A percentile compares a stretch with the other conserved stretches of the same genome.
Evolutionary conservation across 2,113 vertebrate species (phyloP).

Genomic region (Neolamprologus hecqui): DNA sequence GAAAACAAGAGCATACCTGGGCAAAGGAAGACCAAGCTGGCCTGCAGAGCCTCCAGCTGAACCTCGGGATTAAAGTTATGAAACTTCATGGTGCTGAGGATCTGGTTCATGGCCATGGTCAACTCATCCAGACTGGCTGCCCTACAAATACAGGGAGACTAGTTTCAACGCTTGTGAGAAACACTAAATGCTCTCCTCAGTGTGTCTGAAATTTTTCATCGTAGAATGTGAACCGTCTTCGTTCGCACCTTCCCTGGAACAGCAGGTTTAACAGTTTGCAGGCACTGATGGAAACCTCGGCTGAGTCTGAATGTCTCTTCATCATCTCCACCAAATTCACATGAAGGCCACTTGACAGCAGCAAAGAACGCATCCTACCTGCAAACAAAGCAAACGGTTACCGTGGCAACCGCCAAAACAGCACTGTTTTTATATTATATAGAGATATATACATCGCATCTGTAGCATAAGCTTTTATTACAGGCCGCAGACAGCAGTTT

Average conservation of each 20-base stretch:
- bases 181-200: neutral
- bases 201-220: neutral
- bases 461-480: neutral
- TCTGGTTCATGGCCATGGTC: constrained; percentile 76
- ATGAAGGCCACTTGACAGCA: constrained; percentile 87
- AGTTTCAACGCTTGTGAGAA: neutral
- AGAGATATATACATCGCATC: neutral
- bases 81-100: constrained; percentile 77
- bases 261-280: constrained; percentile 82
- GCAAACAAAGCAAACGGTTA: neutral
- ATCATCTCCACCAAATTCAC: constrained; percentile 89
- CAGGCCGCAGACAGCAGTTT: neutral
- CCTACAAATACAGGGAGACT: constrained; percentile 51
- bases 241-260: constrained; percentile 82
- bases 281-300: constrained; percentile 80
- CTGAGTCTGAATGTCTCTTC: constrained; percentile 75
- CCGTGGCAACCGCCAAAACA: neutral
- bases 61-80: constrained; percentile 77
- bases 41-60: constrained; percentile 83
- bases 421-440: neutral
- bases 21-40: constrained; percentile 79
- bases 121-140: constrained; percentile 78
- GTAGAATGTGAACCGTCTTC: neutral
- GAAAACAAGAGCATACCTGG: constrained; percentile 60
- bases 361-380: constrained; percentile 78